These are phyloP conservation scores for Thalassophryne amazonica DNA, from an alignment of 2,797 vertebrate genomes.

Conservation along the genomic window DNA sequence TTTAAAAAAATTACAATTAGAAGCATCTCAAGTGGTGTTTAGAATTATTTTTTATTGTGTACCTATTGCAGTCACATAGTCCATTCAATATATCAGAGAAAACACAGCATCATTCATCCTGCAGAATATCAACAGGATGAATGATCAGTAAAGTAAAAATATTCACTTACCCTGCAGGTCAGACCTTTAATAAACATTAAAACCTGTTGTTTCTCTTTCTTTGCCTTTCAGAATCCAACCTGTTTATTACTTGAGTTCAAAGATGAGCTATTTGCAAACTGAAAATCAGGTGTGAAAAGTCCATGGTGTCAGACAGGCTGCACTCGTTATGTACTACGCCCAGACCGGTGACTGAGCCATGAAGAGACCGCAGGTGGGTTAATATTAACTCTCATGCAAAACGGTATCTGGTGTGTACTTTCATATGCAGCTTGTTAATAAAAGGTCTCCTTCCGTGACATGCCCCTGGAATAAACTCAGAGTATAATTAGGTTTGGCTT, in stretches of 20 bases:
- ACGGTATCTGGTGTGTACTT: not conserved
- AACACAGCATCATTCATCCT: no score
- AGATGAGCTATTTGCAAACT: constrained; percentile 12
- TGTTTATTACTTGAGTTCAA: constrained; percentile 1
- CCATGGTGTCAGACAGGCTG: not conserved
- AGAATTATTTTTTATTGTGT: not conserved
- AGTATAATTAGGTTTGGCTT: constrained; percentile 2
- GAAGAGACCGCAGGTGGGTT: not conserved
- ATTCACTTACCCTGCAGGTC: constrained; percentile 26
- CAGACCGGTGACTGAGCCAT: no score
- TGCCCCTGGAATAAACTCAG: not conserved
- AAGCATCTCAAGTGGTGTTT: no score
- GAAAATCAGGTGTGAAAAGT: no score
- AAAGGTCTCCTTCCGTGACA: not conserved
- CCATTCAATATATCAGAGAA: no score
- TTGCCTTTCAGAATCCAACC: not conserved
- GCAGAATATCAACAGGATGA: not conserved
- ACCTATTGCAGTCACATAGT: no score
- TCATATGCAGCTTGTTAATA: not conserved
- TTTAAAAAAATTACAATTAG: no score
- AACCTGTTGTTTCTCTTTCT: not conserved
- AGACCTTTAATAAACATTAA: not conserved
- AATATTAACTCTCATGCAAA: constrained; percentile 44
- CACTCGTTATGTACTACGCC: not conserved
- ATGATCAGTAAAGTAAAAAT: not conserved